Conservation (phyloP, 2,113 vertebrate species). For the Cromileptes altivelis region DNA sequence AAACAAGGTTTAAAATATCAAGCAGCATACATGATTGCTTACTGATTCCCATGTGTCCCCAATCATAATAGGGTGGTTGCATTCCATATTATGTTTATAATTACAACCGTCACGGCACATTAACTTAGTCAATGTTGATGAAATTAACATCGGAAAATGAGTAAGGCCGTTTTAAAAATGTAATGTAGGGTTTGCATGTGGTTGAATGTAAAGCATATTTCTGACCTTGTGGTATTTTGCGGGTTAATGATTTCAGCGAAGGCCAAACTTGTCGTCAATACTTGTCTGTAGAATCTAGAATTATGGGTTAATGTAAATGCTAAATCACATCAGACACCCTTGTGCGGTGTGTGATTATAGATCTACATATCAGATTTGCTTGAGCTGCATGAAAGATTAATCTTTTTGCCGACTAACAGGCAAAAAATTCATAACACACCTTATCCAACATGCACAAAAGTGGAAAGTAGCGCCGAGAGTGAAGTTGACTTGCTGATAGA, state of each 20-base stretch:
- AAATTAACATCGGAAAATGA: constrained; percentile 75
- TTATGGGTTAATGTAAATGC: constrained; percentile 32
- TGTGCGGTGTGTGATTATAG: constrained; percentile 39
- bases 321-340: constrained; percentile 35
- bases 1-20: constrained; percentile 76
- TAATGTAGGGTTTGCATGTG: constrained; percentile 21
- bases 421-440: constrained; percentile 12
- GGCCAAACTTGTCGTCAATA: constrained; percentile 35
- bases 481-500: constrained; percentile 72
- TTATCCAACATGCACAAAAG: constrained; percentile 32
- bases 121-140: constrained; percentile 75
- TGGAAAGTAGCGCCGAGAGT: constrained; percentile 47
- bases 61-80: constrained; percentile 71
- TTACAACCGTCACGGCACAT: constrained; percentile 78
- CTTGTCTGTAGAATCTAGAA: constrained; percentile 20
- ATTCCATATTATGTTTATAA: constrained; percentile 79
- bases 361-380: constrained; percentile 50
- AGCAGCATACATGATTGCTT: constrained; percentile 70
- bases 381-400: constrained; percentile 49
- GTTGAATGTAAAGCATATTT: constrained; percentile 22
- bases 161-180: constrained; percentile 42
- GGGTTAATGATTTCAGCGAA: constrained; percentile 16
- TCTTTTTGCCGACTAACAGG: constrained; percentile 23
- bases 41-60: constrained; percentile 70
- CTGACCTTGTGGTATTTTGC: constrained; percentile 17